Base-by-base conservation (phyloP, 1,140 invertebrate genomes). In the Sminthurinus signatus region DNA sequence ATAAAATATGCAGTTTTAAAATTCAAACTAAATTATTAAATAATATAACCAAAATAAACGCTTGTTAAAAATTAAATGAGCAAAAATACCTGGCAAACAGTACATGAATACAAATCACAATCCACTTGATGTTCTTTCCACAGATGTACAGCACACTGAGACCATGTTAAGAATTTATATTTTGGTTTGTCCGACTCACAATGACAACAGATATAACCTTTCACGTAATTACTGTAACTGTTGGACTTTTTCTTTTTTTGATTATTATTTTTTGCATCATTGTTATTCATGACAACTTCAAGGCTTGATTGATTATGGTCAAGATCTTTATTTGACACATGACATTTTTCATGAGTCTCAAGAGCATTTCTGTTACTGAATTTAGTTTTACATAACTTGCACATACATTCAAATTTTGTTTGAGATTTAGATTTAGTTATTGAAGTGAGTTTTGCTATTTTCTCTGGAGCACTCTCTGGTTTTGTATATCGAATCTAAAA, bases 121-220 rank as follows among this genome's bases (percentile, higher is more conserved):
- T 87, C 84, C n/a, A 90, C 81, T 43, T 82, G 76, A 75, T 88
- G 86, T 2, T 76, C 75, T 68, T 83, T 83, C 84, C 85, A 87
- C 60, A 88, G 73, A 76, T 88, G 87, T 63, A 81, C 75, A 5
- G 82, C 80, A 64, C 86, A 81, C 4, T 79, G 75, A 14, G 80
- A 75, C 86, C 86, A 88, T 3, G 32, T 52, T 2, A 36, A 2
- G 57, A 78, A 73, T 28, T 76, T 69, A 70, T 80, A 75, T 15
- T 5, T 36, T 43, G 76, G 76, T 2, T 78, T 74, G 2, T 74
- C 72, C n/a, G 76, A 74, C 54, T 15, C 36, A 39, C 76, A 74
- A 67, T 83, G 83, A 69, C 80, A 78, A 28, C 80, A 79, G 0
- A 73, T 63, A 66, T 83, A 83, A 23, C 76, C 77, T 55, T 76